Conservation (phyloP, 2,888 invertebrate species). For the Agrochola macilenta region DNA sequence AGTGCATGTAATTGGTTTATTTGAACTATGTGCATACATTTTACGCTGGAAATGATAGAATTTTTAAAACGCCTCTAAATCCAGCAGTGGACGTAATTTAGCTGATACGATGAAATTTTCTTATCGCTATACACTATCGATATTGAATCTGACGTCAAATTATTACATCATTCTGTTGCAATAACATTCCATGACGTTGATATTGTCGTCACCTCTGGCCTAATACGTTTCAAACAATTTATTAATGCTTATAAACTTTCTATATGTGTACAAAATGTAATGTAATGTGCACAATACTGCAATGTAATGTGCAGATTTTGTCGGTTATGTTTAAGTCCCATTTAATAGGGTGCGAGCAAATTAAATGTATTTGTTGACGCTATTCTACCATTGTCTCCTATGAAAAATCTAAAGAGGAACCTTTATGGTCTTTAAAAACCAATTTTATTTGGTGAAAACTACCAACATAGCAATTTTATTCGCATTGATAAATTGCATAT, state of each 20-base stretch:
- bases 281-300: too few relatives aligned
- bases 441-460: background rate
- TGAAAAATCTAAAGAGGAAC: background rate
- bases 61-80: too few relatives aligned
- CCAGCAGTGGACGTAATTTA: too few relatives aligned
- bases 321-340: background rate
- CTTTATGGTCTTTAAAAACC: background rate
- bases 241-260: conserved; percentile 25
- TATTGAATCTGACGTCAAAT: background rate
- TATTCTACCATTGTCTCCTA: background rate
- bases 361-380: background rate
- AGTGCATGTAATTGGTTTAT: too few relatives aligned
- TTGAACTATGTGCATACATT: too few relatives aligned
- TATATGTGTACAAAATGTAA: background rate
- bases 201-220: background rate
- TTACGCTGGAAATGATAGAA: too few relatives aligned
- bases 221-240: conserved; percentile 11
- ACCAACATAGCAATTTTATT: background rate
- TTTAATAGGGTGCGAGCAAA: background rate
- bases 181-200: background rate
- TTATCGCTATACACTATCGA: background rate
- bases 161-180: background rate
- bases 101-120: too few relatives aligned
- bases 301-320: too few relatives aligned
- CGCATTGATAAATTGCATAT: conserved; percentile 19